A percentile compares a stretch with the other conserved stretches of the same genome.
Evolutionary conservation across 2,888 invertebrate genomes (phyloP).

Genomic region (Erebia aethiops): DNA sequence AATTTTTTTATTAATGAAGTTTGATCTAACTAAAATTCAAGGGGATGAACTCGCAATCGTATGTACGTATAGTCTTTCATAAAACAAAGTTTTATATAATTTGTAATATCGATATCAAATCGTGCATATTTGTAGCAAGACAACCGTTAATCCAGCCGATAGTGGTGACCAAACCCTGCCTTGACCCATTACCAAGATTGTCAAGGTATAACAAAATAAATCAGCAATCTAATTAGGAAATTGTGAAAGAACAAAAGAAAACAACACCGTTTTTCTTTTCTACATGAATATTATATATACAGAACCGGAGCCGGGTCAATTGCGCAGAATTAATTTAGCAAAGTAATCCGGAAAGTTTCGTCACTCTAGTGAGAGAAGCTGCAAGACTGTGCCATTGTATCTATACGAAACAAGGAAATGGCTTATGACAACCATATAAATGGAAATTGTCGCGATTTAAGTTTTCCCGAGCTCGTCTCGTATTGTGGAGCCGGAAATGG

Average conservation of each 20-base stretch:
- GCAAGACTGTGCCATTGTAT: slow-evolving; percentile 43
- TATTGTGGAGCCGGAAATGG: slow-evolving; percentile 63
- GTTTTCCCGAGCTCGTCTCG: slow-evolving; percentile 56
- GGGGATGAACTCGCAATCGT: too few species aligned
- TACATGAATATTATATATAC: slow-evolving; percentile 30
- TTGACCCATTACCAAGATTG: background rate
- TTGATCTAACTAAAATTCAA: too few species aligned
- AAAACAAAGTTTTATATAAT: too few species aligned
- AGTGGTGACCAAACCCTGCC: too few species aligned
- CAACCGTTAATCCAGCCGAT: background rate
- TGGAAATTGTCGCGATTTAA: slow-evolving; percentile 74
- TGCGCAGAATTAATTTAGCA: slow-evolving; percentile 40
- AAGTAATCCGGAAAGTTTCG: slow-evolving; percentile 39
- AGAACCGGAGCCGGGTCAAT: slow-evolving; percentile 30
- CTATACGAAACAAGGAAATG: slow-evolving; percentile 62
- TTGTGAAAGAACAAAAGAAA: slow-evolving; percentile 20
- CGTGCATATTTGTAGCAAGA: background rate
- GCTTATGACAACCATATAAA: slow-evolving; percentile 72
- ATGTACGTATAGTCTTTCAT: too few species aligned
- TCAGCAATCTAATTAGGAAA: slow-evolving; percentile 13
- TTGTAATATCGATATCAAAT: too few species aligned
- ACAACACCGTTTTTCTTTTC: slow-evolving; percentile 18
- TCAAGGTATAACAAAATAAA: background rate
- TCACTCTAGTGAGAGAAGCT: slow-evolving; percentile 33
- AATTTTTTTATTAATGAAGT: too few species aligned